Evolutionary conservation across 1,140 invertebrate genomes (phyloP).

Genomic region (Grapholita molesta): DNA sequence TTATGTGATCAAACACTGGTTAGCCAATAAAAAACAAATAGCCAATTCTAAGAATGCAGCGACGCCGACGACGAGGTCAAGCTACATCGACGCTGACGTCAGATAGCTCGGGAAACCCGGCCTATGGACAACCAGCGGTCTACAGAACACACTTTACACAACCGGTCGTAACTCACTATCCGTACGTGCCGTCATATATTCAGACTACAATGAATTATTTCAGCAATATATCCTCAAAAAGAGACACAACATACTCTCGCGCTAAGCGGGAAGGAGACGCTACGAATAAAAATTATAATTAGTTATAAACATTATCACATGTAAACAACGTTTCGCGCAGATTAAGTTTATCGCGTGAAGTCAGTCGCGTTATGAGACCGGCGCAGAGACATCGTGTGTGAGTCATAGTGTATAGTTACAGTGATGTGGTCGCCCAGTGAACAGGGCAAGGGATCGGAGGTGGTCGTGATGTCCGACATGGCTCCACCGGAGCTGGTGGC

Average conservation of each 20-base stretch:
- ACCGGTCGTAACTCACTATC: neutral
- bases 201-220: neutral
- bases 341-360: slow-evolving; percentile 19
- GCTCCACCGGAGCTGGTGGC: slow-evolving; percentile 18
- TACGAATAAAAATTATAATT: neutral
- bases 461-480: slow-evolving; percentile 35
- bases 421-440: slow-evolving; percentile 14
- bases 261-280: neutral
- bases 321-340: neutral
- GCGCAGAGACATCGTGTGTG: slow-evolving; percentile 34
- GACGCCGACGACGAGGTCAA: neutral
- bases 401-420: slow-evolving; percentile 1
- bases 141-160: neutral
- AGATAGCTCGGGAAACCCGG: neutral
- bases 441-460: slow-evolving; percentile 34
- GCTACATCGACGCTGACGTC: neutral
- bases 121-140: neutral
- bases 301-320: neutral
- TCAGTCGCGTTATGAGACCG: slow-evolving; percentile 37
- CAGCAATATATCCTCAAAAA: neutral
- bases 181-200: neutral
- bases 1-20: neutral
- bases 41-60: neutral
- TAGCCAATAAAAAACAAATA: neutral
- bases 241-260: neutral